These are phyloP conservation scores for Penaeus chinensis DNA, from an alignment of 1,140 invertebrate species.

Conservation along the genomic window DNA sequence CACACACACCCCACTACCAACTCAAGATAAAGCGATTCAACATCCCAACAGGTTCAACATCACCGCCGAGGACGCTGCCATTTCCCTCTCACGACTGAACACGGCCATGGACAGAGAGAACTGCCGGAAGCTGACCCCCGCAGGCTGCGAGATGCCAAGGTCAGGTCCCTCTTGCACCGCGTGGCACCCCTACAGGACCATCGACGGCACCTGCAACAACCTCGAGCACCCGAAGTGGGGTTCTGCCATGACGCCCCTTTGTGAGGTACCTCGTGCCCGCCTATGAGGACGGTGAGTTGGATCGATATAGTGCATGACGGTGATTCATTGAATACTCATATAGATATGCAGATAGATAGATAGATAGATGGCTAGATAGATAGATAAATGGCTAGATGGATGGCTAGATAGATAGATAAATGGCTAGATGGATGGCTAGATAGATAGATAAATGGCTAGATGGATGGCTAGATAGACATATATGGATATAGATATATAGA, in stretches of 20 bases:
- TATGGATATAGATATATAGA: too few relatives aligned
- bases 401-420: too few relatives aligned
- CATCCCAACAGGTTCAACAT: constrained; percentile 28
- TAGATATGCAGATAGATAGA: too few relatives aligned
- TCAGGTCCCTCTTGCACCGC: not conserved
- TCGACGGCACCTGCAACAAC: constrained; percentile 78
- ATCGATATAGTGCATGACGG: too few relatives aligned
- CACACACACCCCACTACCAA: too few relatives aligned
- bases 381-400: too few relatives aligned
- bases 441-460: too few relatives aligned
- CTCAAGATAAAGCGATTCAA: too few relatives aligned
- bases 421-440: too few relatives aligned
- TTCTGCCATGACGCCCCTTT: constrained; percentile 82
- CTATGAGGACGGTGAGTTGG: constrained; percentile 81
- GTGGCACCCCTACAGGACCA: constrained; percentile 64
- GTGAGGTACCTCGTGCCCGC: constrained; percentile 82
- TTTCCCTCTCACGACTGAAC: constrained; percentile 8
- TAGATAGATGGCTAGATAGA: too few relatives aligned
- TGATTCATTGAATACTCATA: too few relatives aligned
- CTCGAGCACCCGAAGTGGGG: constrained; percentile 79
- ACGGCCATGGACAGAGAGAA: not conserved
- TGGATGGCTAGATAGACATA: too few relatives aligned
- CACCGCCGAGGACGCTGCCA: not conserved
- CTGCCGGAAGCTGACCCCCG: not conserved
- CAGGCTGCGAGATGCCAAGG: not conserved